Conservation (phyloP, 2,888 invertebrate species). For the Halocaridina rubra region DNA sequence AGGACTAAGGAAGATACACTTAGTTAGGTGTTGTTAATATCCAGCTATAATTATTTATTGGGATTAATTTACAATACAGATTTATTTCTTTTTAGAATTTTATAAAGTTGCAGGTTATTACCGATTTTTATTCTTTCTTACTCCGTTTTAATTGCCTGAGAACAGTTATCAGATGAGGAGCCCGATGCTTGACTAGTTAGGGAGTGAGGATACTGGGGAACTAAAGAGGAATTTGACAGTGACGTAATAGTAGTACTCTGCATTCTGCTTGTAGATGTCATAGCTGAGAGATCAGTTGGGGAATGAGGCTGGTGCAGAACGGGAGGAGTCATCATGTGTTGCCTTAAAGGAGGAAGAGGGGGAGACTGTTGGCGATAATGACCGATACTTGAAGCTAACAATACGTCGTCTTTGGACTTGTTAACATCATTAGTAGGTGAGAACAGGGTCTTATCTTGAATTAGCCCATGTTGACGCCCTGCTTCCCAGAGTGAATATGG, state of each 20-base stretch:
- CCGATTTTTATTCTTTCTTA: background rate
- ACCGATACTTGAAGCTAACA: background rate
- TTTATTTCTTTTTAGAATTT: too few species aligned
- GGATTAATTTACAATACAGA: too few species aligned
- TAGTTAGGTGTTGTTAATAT: too few species aligned
- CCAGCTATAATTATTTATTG: too few species aligned
- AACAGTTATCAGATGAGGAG: background rate
- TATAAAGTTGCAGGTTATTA: too few species aligned
- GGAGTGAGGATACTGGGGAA: background rate
- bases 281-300: too few species aligned
- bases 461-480: background rate
- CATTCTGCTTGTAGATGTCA: too few species aligned
- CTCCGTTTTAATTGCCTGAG: background rate
- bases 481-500: slow-evolving; percentile 31
- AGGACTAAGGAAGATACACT: too few species aligned
- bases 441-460: background rate
- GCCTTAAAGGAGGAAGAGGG: background rate
- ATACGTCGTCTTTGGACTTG: background rate
- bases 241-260: too few species aligned
- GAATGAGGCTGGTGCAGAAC: too few species aligned
- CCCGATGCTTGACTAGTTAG: background rate
- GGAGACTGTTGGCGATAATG: background rate
- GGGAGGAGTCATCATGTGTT: too few species aligned
- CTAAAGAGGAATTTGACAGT: too few species aligned
- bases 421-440: background rate